phyloP scores from a whole-genome alignment of 2,113 vertebrate species.

The Cygnus buccinator region DNA sequence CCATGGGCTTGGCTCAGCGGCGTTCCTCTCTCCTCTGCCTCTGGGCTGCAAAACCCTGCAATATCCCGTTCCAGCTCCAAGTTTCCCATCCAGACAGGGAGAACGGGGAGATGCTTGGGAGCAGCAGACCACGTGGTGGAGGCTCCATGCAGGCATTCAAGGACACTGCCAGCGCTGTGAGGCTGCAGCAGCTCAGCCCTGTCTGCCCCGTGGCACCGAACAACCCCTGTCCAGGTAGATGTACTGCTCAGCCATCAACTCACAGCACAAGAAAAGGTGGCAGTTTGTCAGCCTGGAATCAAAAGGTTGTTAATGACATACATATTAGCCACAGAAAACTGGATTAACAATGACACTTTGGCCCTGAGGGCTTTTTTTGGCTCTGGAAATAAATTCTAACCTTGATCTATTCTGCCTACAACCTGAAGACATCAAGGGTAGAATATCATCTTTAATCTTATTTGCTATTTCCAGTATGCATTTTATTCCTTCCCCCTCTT shows the following conservation, averaged over 20 bases:
- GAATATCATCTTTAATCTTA: conserved; percentile 58
- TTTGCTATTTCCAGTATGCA: conserved; percentile 34
- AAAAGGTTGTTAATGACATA: conserved; percentile 42
- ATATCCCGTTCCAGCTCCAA: not conserved
- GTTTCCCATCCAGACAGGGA: not conserved
- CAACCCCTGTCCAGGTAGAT: not conserved
- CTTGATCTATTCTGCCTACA: conserved; percentile 61
- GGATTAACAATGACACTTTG: conserved; percentile 64
- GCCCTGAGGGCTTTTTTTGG: not conserved
- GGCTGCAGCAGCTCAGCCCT: not conserved
- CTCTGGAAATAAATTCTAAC: conserved; percentile 66
- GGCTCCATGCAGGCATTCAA: not conserved
- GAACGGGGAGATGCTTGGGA: not conserved
- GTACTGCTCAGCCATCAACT: not conserved
- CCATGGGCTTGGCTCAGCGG: not conserved
- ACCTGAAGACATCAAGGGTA: conserved; percentile 23
- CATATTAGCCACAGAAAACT: conserved; percentile 49
- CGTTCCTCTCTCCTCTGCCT: fast-evolving
- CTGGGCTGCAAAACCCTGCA: not conserved
- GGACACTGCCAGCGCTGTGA: not conserved
- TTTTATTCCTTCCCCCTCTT: not conserved
- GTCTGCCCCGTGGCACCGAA: not conserved
- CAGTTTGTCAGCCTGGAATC: not conserved
- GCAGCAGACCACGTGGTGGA: not conserved
- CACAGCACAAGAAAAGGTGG: not conserved